Evolutionary conservation across 92 coral and sea anemone genomes (phyloP), one percentile per base, ranked within the genome.

Genomic region (Actinernus sp.): DNA sequence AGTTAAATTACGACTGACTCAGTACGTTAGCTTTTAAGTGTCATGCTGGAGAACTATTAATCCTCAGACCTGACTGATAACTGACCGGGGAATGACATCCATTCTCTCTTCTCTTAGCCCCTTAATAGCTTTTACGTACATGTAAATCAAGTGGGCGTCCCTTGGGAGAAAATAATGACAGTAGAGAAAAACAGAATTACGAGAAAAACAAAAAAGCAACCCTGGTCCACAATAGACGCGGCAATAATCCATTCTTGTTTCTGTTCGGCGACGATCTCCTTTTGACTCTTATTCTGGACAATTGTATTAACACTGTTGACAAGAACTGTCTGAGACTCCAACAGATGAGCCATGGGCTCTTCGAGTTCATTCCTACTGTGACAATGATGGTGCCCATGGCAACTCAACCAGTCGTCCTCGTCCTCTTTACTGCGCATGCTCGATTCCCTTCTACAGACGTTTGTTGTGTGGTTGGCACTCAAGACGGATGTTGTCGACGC

Each of bases 191-290:
- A 69, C 14, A 91, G 26, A 47, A 89, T 71, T 7, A 87, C 33
- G 20, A 87, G 60, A 51, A 91, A 91, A 31, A 74, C 41, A 34
- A 83, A 69, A 47, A 89, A 65, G 61, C 81, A 91, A n/a, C 81
- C 81, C 27, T 82, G 74, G 38, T 91, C 97, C 13, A 91, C 55
- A 30, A 91, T 91, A 47, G 64, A 62, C 2, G 93, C 92, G 0
- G 78, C 97, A 32, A 83, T 33, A 27, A 68, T 86, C 97, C 97
- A 91, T 45, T 91, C 97, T 26, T 79, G 62, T 39, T 83, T 87
- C 59, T 79, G 39, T 29, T 70, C 78, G 7, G 31, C 41, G 2
- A 70, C n/a, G 17, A 40, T 0, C 13, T 55, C 78, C 36, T 57
- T 70, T 14, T 47, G 55, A 24, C 43, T 70, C 16, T 55, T 57